phyloP scores from a whole-genome alignment of 1,140 invertebrate genomes.

The Drosophila rufa region DNA sequence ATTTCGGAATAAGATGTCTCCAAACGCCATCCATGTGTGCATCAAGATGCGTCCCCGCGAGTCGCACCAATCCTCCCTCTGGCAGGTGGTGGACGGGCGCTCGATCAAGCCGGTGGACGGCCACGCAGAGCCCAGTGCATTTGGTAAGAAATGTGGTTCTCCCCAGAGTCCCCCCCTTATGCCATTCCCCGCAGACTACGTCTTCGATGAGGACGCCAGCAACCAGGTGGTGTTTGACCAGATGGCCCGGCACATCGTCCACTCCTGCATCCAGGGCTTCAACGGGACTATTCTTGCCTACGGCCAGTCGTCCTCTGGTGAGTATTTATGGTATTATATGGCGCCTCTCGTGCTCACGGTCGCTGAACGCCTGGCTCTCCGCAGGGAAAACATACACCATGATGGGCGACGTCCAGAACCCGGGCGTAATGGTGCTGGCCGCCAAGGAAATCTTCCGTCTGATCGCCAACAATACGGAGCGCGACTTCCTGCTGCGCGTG shows the following conservation, averaged over 20 bases:
- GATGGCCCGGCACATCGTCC: constrained; percentile 90
- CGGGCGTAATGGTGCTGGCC: constrained; percentile 91
- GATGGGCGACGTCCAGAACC: constrained; percentile 88
- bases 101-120: constrained; percentile 87
- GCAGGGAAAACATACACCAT: constrained; percentile 88
- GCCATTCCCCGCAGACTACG: constrained; percentile 87
- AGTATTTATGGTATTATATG: constrained; percentile 80
- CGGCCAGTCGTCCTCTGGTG: constrained; percentile 93
- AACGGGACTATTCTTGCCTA: constrained; percentile 97
- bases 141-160: constrained; percentile 82
- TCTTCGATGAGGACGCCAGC: constrained; percentile 88
- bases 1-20: too few relatives aligned
- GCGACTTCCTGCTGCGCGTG: constrained; percentile 90
- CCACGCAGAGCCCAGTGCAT: constrained; percentile 84
- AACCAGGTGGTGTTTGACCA: constrained; percentile 89
- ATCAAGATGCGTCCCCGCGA: constrained; percentile 90
- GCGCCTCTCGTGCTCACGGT: neutral
- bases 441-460: constrained; percentile 90
- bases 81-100: constrained; percentile 87
- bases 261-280: constrained; percentile 91
- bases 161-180: neutral
- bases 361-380: neutral
- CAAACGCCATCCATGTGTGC: constrained; percentile 87
- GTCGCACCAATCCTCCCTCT: constrained; percentile 87
- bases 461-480: constrained; percentile 87